These are phyloP conservation scores for Hyla sarda DNA, from an alignment of 2,113 vertebrate species.

Conservation along the genomic window DNA sequence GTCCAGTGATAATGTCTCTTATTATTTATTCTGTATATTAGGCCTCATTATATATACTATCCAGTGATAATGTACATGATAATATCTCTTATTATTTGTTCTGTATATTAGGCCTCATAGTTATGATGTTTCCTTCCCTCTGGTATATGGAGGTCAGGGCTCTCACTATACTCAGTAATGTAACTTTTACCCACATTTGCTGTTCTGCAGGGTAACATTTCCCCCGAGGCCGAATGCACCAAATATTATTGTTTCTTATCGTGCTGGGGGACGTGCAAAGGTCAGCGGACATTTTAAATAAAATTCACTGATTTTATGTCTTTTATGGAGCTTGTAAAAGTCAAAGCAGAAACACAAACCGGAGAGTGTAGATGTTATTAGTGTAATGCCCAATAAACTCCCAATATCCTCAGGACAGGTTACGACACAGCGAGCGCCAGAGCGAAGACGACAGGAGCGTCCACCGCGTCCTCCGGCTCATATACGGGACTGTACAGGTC, in stretches of 20 bases:
- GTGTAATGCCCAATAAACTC: conserved; percentile 9
- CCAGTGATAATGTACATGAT: too few relatives aligned
- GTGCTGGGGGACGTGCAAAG: not conserved
- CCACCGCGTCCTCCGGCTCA: too few relatives aligned
- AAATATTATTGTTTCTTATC: not conserved
- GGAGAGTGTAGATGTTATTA: conserved; percentile 23
- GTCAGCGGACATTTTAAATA: not conserved
- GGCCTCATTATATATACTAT: too few relatives aligned
- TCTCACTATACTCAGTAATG: not conserved
- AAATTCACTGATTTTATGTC: conserved; percentile 31
- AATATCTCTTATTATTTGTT: too few relatives aligned
- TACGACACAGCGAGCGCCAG: not conserved
- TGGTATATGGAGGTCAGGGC: not conserved
- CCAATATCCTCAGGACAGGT: not conserved
- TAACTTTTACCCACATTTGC: not conserved
- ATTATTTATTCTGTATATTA: too few relatives aligned
- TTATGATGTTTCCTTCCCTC: too few relatives aligned
- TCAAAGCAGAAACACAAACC: conserved; percentile 20
- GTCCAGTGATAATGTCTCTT: too few relatives aligned
- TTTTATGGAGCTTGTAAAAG: conserved; percentile 44
- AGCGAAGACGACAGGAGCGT: too few relatives aligned
- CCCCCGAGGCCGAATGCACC: not conserved
- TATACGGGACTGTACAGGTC: too few relatives aligned
- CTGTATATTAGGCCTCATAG: too few relatives aligned
- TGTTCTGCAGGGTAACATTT: not conserved